A percentile compares a stretch with the other conserved stretches of the same genome.
Conservation (phyloP, 2,888 invertebrate species). For the Thyatira batis region DNA sequence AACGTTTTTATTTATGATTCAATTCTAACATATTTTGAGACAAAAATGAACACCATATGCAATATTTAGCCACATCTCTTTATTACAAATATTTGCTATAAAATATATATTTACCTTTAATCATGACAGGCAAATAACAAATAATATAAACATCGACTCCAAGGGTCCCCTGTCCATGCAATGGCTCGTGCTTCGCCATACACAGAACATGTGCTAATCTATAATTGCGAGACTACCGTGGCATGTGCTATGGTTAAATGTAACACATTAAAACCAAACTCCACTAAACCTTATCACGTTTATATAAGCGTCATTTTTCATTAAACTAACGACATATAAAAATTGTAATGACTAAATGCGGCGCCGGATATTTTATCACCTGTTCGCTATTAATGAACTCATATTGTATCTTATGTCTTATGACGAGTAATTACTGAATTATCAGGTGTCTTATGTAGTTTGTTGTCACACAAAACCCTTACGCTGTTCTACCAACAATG, state of each 20-base stretch:
- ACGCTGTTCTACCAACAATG: neutral
- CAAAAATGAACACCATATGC: no score
- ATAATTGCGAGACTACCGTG: constrained; percentile 50
- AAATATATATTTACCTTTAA: no score
- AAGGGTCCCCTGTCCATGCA: constrained; percentile 24
- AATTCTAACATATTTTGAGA: no score
- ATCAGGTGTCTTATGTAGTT: constrained; percentile 1
- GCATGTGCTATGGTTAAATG: constrained; percentile 44
- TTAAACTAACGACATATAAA: neutral
- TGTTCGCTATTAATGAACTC: constrained; percentile 25
- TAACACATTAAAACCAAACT: constrained; percentile 17
- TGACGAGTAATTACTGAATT: constrained; percentile 1
- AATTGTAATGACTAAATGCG: constrained; percentile 12
- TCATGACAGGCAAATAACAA: no score
- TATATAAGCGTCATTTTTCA: constrained; percentile 20
- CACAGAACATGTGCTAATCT: constrained; percentile 47
- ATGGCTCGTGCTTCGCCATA: constrained; percentile 49
- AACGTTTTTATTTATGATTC: no score
- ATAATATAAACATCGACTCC: constrained; percentile 14
- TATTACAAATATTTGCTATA: no score
- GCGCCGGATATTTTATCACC: constrained; percentile 29
- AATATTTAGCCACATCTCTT: no score
- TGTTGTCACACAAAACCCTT: neutral
- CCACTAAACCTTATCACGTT: constrained; percentile 14
- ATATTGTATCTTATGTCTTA: constrained; percentile 19